Evolutionary conservation across 2,888 invertebrate species (phyloP), one percentile per base, ranked within the genome.

Genomic region (Micropterix aruncella): DNA sequence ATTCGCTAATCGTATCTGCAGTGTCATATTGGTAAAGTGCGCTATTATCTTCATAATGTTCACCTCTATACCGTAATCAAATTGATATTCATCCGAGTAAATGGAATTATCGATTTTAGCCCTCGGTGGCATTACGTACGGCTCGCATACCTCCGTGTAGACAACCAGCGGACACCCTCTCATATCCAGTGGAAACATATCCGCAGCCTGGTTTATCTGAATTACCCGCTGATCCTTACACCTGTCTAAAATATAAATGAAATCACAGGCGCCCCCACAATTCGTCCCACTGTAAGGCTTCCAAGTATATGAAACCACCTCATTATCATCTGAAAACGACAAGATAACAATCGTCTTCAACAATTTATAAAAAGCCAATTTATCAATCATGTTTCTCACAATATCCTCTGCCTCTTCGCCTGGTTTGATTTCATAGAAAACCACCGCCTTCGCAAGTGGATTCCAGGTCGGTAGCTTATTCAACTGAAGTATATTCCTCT

Each of bases 401-500:
- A 58, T 57, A 1, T 55, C 58, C 16, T 57, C 54, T 46, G 67
- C 65, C 38, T 58, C 56, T 16, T 49, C 36, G 38, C 42, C 41
- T 41, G 51, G 50, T 50, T 56, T 60, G 42, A 65, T 49, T 53
- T 64, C 57, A 50, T 71, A 71, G 50, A 61, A 68, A 46, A 69
- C 61, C 47, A 70, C 59, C 4, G 66, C 66, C 53, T 70, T 71
- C 12, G 71, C 70, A 47, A 68, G 59, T 47, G 71, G 71, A 57
- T 71, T 71, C 70, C 71, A 71, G 49, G 69, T 65, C 7, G 71
- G 71, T 45, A 71, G 58, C 54, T 63, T 66, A 50, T 65, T 65
- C 50, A 71, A 56, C 54, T 69, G 67, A 48, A 64, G 53, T 56
- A 71, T 67, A 56, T 70, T 66, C 52, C 65, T 60, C 50, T 54